Conservation (phyloP, 2,797 vertebrate species). For the Cyclopterus lumpus region DNA sequence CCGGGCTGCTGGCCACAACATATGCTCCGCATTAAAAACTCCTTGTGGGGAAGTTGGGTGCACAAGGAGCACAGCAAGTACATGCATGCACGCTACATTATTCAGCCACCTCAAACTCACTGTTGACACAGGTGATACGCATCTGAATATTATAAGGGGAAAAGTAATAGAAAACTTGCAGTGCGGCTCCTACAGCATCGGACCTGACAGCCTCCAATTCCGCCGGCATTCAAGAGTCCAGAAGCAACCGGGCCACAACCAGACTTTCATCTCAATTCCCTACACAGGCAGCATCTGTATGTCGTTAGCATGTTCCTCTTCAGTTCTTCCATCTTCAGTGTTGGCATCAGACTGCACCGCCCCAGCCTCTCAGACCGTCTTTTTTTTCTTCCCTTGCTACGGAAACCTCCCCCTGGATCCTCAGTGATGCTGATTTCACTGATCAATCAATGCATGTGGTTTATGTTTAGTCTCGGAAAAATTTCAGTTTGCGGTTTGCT, state of each 20-base stretch:
- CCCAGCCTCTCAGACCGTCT: constrained; percentile 3
- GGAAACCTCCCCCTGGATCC: constrained; percentile 16
- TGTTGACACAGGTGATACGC: constrained; percentile 66
- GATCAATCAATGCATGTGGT: constrained; percentile 59
- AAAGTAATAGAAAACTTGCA: constrained; percentile 19
- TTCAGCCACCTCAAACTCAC: constrained; percentile 40
- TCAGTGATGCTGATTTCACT: constrained; percentile 19
- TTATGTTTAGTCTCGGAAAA: constrained; percentile 45
- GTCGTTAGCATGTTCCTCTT: constrained; percentile 62
- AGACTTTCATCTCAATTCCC: constrained; percentile 55
- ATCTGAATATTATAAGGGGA: constrained; percentile 39
- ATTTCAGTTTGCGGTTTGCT: constrained; percentile 48
- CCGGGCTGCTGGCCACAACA: constrained; percentile 44
- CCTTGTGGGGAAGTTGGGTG: constrained; percentile 51
- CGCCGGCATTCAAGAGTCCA: constrained; percentile 35
- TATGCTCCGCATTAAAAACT: constrained; percentile 65
- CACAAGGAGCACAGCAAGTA: constrained; percentile 48
- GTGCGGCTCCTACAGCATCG: background rate
- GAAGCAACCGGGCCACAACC: constrained; percentile 8
- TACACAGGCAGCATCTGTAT: constrained; percentile 67
- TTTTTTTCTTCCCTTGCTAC: background rate
- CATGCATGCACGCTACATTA: constrained; percentile 49
- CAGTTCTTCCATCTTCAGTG: constrained; percentile 58
- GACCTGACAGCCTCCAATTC: constrained; percentile 3
- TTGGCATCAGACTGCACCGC: background rate